A percentile compares a stretch with the other conserved stretches of the same genome.
Evolutionary conservation across 2,797 vertebrate genomes (phyloP).

Genomic region (Sebastes minor): DNA sequence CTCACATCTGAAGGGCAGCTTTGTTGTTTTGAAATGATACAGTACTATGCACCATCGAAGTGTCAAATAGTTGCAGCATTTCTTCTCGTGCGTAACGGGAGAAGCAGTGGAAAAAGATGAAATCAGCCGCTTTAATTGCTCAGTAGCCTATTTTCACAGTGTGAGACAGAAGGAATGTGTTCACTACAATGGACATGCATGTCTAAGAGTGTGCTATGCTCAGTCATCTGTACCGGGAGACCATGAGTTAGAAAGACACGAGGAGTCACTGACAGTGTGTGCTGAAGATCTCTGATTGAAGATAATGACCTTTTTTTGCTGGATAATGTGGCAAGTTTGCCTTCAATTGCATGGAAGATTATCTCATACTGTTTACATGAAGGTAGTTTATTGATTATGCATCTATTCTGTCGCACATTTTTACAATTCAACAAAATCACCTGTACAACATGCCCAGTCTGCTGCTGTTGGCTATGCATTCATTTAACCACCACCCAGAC

Average conservation of each 20-base stretch:
- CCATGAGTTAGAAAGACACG: slow-evolving; percentile 26
- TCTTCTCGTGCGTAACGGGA: slow-evolving; percentile 23
- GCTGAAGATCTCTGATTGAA: slow-evolving; percentile 16
- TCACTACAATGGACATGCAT: slow-evolving; percentile 60
- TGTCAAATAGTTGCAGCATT: slow-evolving; percentile 8
- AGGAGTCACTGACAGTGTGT: slow-evolving; percentile 20
- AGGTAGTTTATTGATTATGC: neutral
- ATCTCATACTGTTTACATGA: neutral
- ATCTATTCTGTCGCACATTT: neutral
- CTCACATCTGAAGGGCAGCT: slow-evolving; percentile 31
- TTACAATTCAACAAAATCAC: neutral
- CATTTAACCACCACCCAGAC: neutral
- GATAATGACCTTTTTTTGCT: slow-evolving; percentile 29
- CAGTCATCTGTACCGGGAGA: slow-evolving; percentile 40
- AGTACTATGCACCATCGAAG: neutral
- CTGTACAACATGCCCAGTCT: neutral
- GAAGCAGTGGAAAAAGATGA: slow-evolving; percentile 37
- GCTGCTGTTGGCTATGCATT: neutral
- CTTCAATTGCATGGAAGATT: slow-evolving; percentile 4
- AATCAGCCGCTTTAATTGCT: slow-evolving; percentile 61
- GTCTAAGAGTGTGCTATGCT: slow-evolving; percentile 45
- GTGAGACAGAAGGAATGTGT: slow-evolving; percentile 69
- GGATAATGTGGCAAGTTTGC: slow-evolving; percentile 1
- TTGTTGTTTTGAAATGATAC: slow-evolving; percentile 49
- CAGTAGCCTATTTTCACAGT: slow-evolving; percentile 57